A percentile compares a stretch with the other conserved stretches of the same genome.
phyloP scores from a whole-genome alignment of 2,888 invertebrate genomes.

The Philereme transversata region DNA sequence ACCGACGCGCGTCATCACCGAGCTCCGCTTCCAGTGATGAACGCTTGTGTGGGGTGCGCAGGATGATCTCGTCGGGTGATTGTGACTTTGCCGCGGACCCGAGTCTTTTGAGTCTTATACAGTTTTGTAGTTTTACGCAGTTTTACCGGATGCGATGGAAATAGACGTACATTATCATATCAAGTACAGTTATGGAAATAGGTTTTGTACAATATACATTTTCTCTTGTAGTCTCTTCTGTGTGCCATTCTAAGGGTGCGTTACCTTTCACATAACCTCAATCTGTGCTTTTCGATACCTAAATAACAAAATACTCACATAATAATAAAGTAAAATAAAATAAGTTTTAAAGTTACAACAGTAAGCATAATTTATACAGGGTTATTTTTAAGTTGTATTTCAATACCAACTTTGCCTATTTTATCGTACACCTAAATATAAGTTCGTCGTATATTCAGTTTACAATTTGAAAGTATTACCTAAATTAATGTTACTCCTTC shows the following conservation, averaged over 20 bases:
- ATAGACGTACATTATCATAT: conserved; percentile 76
- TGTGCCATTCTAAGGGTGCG: conserved; percentile 79
- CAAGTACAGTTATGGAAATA: conserved; percentile 78
- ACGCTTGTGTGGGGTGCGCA: conserved; percentile 57
- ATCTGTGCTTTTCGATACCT: conserved; percentile 73
- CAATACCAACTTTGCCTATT: conserved; percentile 35
- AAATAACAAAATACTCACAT: conserved; percentile 78
- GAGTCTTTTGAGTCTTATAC: conserved; percentile 43
- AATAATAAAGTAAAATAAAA: conserved; percentile 72
- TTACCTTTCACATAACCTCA: conserved; percentile 77
- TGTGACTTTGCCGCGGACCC: conserved; percentile 37
- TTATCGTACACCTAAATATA: conserved; percentile 38
- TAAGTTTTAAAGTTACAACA: conserved; percentile 70
- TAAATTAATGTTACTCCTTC: conserved; percentile 21
- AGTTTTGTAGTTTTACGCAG: conserved; percentile 49
- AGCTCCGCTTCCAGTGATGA: conserved; percentile 58
- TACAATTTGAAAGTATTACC: conserved; percentile 32
- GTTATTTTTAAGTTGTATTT: conserved; percentile 73
- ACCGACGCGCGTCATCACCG: conserved; percentile 68
- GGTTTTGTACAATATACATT: conserved; percentile 68
- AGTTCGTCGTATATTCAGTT: conserved; percentile 26
- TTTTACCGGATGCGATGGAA: conserved; percentile 46
- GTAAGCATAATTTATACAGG: conserved; percentile 83
- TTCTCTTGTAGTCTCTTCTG: conserved; percentile 70
- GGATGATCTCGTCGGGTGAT: conserved; percentile 24